Base-by-base conservation (phyloP, 1,140 invertebrate genomes). In the Drosophila bifasciata region DNA sequence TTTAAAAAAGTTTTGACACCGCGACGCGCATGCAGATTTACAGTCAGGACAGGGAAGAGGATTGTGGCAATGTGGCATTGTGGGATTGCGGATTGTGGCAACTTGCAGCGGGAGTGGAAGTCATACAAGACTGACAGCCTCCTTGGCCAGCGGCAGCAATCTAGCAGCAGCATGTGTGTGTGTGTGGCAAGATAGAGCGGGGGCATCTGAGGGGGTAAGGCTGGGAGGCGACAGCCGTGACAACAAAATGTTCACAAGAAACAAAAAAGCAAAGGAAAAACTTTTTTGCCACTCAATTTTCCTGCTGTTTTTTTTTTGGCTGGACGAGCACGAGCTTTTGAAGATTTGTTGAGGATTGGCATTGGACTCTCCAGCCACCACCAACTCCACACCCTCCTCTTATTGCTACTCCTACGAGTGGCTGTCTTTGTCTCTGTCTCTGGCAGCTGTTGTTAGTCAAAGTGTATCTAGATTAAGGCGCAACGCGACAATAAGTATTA, bases 381-480 rank as follows among this genome's bases (percentile, higher is more conserved):
- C n/a, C n/a, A n/a, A n/a, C n/a, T 45, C 3, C 32, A 4, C 32
- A 13, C 32, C 32, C 55, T 40, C 61, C 46, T 25, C 59, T 73
- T 46, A 55, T 44, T 56, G 44, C 53, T 53, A 43, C 76, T 75
- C 66, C 51, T 50, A 21, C n/a, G n/a, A n/a, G 44, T 44, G 46
- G 40, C 19, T 55, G 40, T 51, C 28, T 58, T 17, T 55, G 43
- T 67, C 17, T 21, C 39, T 36, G 21, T 36, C 32, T 36, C n/a
- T n/a, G n/a, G 41, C 55, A 46, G 15, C 55, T 66, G 80, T 72
- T 79, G 80, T 76, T 86, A 66, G 77, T 77, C 83, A 70, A 88
- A 85, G 80, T 85, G 77, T 90, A 90, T 90, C 89, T 89, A 90
- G 89, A 90, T 90, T 88, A 90, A 88, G 78, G 75, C 81, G 83